A percentile compares a stretch with the other conserved stretches of the same genome.
Conservation (phyloP, 1,140 invertebrate genomes). For the Holcopasites calliopsidis region DNA sequence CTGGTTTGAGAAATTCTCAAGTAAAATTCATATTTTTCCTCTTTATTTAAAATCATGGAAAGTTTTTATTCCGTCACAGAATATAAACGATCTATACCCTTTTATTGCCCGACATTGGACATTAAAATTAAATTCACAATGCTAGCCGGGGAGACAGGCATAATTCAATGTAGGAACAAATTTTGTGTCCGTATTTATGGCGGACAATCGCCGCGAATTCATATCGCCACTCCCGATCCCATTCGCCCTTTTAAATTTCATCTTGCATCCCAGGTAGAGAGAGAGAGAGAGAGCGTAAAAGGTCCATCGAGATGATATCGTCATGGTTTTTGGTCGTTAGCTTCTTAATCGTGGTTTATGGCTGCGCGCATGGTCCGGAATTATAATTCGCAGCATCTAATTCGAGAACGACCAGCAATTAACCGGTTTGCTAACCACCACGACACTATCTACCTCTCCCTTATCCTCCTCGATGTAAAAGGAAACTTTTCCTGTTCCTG, state of each 20-base stretch:
- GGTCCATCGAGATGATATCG: background rate
- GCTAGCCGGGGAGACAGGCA: background rate
- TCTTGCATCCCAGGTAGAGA: background rate
- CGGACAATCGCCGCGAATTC: background rate
- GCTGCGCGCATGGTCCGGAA: background rate
- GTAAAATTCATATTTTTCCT: no score
- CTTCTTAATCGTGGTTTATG: constrained; percentile 29
- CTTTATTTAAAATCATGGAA: no score
- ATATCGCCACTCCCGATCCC: no score
- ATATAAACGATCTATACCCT: no score
- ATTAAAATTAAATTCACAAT: background rate
- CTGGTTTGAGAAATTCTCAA: no score
- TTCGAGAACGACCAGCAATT: constrained; percentile 16
- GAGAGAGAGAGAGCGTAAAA: constrained; percentile 14
- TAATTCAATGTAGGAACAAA: background rate
- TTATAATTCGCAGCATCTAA: constrained; percentile 37
- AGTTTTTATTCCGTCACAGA: no score
- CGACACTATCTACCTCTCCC: background rate
- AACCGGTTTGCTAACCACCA: background rate
- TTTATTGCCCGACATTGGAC: no score
- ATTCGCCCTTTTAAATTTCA: constrained; percentile 1
- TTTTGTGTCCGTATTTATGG: background rate
- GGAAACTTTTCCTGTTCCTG: no score
- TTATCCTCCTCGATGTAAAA: no score
- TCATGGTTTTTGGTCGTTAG: constrained; percentile 9